Evolutionary conservation across 2,797 vertebrate species (phyloP).

Genomic region (Crocodylus rhombifer): DNA sequence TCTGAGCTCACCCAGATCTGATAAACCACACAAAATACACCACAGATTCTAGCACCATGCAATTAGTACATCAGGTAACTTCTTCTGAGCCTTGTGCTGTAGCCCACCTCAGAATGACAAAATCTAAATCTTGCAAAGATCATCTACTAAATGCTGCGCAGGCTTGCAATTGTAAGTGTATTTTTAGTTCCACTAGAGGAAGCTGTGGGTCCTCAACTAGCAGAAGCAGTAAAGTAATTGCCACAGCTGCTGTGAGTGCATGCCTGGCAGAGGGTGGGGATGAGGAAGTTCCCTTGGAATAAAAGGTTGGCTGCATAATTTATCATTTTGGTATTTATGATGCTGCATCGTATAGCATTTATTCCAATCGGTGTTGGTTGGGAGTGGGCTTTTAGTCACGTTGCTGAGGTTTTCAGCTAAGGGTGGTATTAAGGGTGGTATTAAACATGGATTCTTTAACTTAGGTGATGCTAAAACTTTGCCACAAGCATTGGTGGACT

Average conservation of each 20-base stretch:
- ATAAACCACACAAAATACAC: neutral
- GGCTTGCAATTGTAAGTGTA: too few relatives aligned
- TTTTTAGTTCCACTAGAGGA: neutral
- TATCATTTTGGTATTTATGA: too few relatives aligned
- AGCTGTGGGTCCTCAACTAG: neutral
- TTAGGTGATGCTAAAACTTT: too few relatives aligned
- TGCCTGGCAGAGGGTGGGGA: neutral
- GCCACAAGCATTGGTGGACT: too few relatives aligned
- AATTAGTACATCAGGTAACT: too few relatives aligned
- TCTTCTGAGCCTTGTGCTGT: fast-evolving
- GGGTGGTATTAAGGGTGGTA: neutral
- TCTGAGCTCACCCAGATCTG: neutral
- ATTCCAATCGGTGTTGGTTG: neutral
- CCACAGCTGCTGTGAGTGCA: neutral
- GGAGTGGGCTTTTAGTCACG: neutral
- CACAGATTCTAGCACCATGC: fast-evolving
- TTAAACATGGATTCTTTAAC: neutral
- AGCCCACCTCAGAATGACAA: fast-evolving
- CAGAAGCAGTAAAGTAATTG: neutral
- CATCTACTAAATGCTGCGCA: neutral
- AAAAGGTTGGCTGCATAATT: too few relatives aligned
- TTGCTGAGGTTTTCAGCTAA: neutral
- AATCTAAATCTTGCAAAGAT: neutral
- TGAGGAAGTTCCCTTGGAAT: too few relatives aligned
- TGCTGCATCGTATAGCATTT: neutral